These are phyloP conservation scores for Acholoe squamosa DNA, from an alignment of 2,888 invertebrate genomes.

Conservation along the genomic window DNA sequence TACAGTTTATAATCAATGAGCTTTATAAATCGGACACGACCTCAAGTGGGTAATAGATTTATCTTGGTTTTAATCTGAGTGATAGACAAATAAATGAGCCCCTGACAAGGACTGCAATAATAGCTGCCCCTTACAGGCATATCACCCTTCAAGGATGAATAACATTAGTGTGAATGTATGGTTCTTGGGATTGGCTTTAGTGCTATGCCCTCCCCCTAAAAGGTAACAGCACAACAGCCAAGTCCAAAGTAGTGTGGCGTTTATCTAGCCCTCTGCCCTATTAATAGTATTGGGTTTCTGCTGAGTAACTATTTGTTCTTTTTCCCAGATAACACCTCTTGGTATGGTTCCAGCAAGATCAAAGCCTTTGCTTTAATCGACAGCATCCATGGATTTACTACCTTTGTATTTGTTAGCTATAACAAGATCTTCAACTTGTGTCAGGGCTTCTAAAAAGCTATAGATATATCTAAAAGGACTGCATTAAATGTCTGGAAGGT, in stretches of 20 bases:
- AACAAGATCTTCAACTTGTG: background rate
- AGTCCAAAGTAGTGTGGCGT: background rate
- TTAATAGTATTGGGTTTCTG: background rate
- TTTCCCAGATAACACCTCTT: background rate
- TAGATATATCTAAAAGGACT: background rate
- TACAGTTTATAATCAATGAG: too few relatives aligned
- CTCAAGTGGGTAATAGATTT: background rate
- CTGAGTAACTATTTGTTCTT: background rate
- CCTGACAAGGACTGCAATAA: background rate
- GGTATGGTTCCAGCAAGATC: background rate
- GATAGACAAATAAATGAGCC: background rate
- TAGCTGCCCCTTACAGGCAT: background rate
- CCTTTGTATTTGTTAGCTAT: background rate
- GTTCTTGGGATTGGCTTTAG: background rate
- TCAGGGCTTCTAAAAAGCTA: background rate
- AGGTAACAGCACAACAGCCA: background rate
- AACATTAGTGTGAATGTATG: background rate
- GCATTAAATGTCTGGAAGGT: background rate
- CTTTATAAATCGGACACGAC: too few relatives aligned
- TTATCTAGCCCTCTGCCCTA: background rate
- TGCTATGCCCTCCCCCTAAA: background rate
- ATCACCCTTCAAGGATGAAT: slow-evolving; percentile 5
- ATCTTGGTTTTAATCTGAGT: slow-evolving; percentile 10
- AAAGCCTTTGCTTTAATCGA: background rate
- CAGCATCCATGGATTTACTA: background rate